Conservation (phyloP, 2,888 invertebrate genomes). For the Apodemia hepburni region DNA sequence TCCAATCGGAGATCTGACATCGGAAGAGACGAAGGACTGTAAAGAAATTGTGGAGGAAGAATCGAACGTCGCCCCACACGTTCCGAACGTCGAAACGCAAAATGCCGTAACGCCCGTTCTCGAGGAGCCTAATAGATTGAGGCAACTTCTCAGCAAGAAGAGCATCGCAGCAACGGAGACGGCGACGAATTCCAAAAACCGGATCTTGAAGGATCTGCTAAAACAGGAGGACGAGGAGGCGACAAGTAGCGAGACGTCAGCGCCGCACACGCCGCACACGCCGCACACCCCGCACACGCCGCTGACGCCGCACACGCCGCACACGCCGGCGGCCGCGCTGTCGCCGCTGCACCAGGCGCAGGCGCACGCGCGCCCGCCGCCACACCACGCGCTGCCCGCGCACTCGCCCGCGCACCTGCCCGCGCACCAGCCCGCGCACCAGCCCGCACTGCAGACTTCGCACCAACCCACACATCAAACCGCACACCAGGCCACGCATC, state of each 20-base stretch:
- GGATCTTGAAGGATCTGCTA: slow-evolving; percentile 62
- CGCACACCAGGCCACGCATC: slow-evolving; percentile 33
- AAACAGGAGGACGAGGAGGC: slow-evolving; percentile 72
- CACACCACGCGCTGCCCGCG: slow-evolving; percentile 29
- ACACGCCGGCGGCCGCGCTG: slow-evolving; percentile 40
- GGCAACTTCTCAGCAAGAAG: slow-evolving; percentile 80
- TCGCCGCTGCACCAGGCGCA: slow-evolving; percentile 41
- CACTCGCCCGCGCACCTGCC: slow-evolving; percentile 37
- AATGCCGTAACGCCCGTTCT: slow-evolving; percentile 51
- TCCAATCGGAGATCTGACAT: slow-evolving; percentile 82
- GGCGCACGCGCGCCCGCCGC: slow-evolving; percentile 37
- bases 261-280: slow-evolving; percentile 66
- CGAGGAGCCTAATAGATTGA: slow-evolving; percentile 79
- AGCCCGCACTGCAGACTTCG: slow-evolving; percentile 26
- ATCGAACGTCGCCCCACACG: slow-evolving; percentile 43
- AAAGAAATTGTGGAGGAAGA: slow-evolving; percentile 65
- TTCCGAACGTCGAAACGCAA: slow-evolving; percentile 49
- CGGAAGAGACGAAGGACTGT: slow-evolving; percentile 68
- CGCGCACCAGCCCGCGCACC: slow-evolving; percentile 37
- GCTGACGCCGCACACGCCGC: slow-evolving; percentile 45
- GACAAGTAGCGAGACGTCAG: slow-evolving; percentile 61
- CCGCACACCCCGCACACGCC: slow-evolving; percentile 59
- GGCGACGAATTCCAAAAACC: slow-evolving; percentile 53
- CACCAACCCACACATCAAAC: slow-evolving; percentile 35
- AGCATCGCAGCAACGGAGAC: slow-evolving; percentile 58